Evolutionary conservation across 2,888 invertebrate genomes (phyloP).

Genomic region (Empis stercorea): DNA sequence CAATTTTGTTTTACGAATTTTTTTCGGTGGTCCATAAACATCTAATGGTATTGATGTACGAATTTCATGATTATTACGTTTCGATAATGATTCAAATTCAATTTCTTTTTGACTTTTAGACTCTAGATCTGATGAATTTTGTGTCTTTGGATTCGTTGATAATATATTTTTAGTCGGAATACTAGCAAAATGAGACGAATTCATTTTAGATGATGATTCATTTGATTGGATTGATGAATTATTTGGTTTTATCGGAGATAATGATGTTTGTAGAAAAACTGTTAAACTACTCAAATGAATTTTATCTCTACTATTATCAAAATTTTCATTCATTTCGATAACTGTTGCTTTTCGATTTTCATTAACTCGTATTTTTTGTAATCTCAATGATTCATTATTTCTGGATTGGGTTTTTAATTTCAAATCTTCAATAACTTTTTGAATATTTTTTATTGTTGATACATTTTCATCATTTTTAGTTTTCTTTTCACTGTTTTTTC

Average conservation of each 20-base stretch:
- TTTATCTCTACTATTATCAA: not conserved
- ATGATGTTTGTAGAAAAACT: slow-evolving; percentile 1
- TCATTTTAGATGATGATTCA: not conserved
- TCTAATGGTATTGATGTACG: not conserved
- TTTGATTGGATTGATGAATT: not conserved
- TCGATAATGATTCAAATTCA: not conserved
- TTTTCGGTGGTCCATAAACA: slow-evolving; percentile 2
- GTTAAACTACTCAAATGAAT: slow-evolving; percentile 6
- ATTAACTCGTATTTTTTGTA: not conserved
- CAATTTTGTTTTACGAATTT: not conserved
- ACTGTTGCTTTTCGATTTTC: not conserved
- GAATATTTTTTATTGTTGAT: not conserved
- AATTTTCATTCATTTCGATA: not conserved
- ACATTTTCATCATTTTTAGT: not conserved
- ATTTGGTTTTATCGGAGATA: not conserved
- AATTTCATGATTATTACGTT: not conserved
- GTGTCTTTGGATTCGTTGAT: not conserved
- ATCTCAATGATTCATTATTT: too few relatives aligned
- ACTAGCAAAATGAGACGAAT: not conserved
- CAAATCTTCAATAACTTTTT: not conserved
- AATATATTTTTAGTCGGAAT: not conserved
- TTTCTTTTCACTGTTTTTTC: not conserved
- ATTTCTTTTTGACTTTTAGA: not conserved
- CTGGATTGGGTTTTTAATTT: not conserved
- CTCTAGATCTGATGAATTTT: too few relatives aligned